A percentile compares a stretch with the other conserved stretches of the same genome.
Conservation (phyloP, 2,113 vertebrate genomes). For the Rhagologus leucostigma region DNA sequence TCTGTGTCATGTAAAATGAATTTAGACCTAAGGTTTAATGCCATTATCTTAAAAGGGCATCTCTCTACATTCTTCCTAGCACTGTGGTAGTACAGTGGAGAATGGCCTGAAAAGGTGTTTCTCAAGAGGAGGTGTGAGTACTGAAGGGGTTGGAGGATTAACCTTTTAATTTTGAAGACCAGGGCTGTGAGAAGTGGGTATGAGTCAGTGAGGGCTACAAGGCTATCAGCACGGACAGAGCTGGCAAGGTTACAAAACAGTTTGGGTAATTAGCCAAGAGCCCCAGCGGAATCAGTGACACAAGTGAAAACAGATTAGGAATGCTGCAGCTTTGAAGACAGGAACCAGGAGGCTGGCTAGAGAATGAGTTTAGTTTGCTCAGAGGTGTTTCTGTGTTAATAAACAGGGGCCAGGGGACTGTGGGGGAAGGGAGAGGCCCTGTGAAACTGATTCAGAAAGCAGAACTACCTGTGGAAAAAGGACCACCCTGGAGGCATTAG, state of each 20-base stretch:
- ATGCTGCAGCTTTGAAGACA: not conserved
- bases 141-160: slow-evolving; percentile 9
- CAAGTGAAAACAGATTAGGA: slow-evolving; percentile 39
- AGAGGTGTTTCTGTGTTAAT: not conserved
- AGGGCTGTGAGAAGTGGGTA: not conserved
- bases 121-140: not conserved
- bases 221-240: not conserved
- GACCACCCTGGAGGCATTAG: not conserved
- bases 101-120: not conserved
- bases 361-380: not conserved
- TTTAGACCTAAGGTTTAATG: not conserved
- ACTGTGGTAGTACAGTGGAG: not conserved
- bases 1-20: not conserved
- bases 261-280: slow-evolving; percentile 11
- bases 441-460: not conserved
- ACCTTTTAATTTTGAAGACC: not conserved
- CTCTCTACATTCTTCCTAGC: not conserved
- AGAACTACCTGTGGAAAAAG: not conserved
- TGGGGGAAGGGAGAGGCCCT: not conserved
- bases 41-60: slow-evolving; percentile 28
- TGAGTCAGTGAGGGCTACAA: not conserved
- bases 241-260: slow-evolving; percentile 23
- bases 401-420: not conserved
- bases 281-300: not conserved
- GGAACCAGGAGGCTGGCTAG: not conserved